Evolutionary conservation across 2,888 invertebrate genomes (phyloP), one percentile per base, ranked within the genome.

Genomic region (Nemotelus pantherinus): DNA sequence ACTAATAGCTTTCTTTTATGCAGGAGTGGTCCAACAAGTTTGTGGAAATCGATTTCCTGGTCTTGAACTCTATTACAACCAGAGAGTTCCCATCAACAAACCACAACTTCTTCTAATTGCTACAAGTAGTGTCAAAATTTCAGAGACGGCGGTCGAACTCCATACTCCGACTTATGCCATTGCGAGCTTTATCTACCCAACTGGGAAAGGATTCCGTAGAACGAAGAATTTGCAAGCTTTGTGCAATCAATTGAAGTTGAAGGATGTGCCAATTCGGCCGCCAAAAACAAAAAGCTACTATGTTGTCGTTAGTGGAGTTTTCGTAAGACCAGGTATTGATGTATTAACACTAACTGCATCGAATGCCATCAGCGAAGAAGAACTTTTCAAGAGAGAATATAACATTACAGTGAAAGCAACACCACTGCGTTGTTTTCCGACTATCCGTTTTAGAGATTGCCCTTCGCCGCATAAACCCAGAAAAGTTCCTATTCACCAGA

Each of bases 21-120:
- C 39, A 58, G n/a, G 5, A 50, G 6, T 50, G 5, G 9, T 7
- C 9, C 6, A 50, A 47, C 44, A 45, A 65, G 65, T 47, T 9
- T 9, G 4, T 3, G 9, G 65, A 7, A n/a, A 65, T 3, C n/a
- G 44, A 9, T 78, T 78, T 63, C 55, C 60, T 53, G 68, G 65
- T 2, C 43, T 78, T 3, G 25, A 77, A 39, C n/a, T 78, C 9
- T 77, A 65, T 55, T 79, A 77, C 50, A 79, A 79, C 50, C 63
- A 50, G 10, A 4, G 55, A 4, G 58, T 64, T 10, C 45, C 9
- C 25, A 10, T 78, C 9, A 78, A 78, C 53, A 48, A 7, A 3
- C 10, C 48, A 6, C 48, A 75, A 41, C 64, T 75, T 48, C 10
- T 79, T 47, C 48, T 79, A n/a, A 50, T 79, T 25, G 44, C 74